A percentile compares a stretch with the other conserved stretches of the same genome.
Evolutionary conservation across 2,888 invertebrate genomes (phyloP).

Genomic region (Pycnomerus fuliginosus): DNA sequence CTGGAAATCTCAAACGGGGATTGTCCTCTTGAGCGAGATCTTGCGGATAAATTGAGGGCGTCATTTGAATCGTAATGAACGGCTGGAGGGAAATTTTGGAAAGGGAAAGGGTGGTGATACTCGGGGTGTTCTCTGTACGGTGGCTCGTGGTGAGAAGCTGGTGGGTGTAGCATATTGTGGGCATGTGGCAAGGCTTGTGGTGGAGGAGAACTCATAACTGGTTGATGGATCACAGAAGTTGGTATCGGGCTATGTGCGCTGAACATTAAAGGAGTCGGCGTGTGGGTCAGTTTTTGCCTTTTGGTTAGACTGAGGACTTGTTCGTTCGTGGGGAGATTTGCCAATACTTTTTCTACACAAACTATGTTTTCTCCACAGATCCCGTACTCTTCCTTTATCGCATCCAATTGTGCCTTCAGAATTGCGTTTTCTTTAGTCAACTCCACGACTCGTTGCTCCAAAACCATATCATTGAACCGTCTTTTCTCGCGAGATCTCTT

Average conservation of each 20-base stretch:
- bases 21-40: slow-evolving; percentile 53
- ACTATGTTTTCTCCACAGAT: slow-evolving; percentile 85
- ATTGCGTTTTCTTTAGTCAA: slow-evolving; percentile 94
- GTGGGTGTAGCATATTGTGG: slow-evolving; percentile 48
- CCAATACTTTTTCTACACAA: slow-evolving; percentile 85
- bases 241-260: slow-evolving; percentile 59
- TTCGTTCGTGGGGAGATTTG: slow-evolving; percentile 80
- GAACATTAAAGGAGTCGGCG: slow-evolving; percentile 58
- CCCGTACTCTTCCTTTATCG: slow-evolving; percentile 90
- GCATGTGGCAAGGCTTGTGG: slow-evolving; percentile 59
- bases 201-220: slow-evolving; percentile 52
- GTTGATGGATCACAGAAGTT: slow-evolving; percentile 63
- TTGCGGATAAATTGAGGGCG: slow-evolving; percentile 71
- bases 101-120: slow-evolving; percentile 51
- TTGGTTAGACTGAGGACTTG: slow-evolving; percentile 83
- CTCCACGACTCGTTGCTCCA: slow-evolving; percentile 92
- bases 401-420: slow-evolving; percentile 87
- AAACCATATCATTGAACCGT: slow-evolving; percentile 93
- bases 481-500: slow-evolving; percentile 95
- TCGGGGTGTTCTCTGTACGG: slow-evolving; percentile 54
- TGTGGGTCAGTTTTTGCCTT: slow-evolving; percentile 60
- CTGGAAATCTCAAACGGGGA: slow-evolving; percentile 82
- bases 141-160: slow-evolving; percentile 52
- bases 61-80: slow-evolving; percentile 59
- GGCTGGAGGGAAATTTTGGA: slow-evolving; percentile 43